Base-by-base conservation (phyloP, 2,888 invertebrate species). In the Halictus quadricinctus region DNA sequence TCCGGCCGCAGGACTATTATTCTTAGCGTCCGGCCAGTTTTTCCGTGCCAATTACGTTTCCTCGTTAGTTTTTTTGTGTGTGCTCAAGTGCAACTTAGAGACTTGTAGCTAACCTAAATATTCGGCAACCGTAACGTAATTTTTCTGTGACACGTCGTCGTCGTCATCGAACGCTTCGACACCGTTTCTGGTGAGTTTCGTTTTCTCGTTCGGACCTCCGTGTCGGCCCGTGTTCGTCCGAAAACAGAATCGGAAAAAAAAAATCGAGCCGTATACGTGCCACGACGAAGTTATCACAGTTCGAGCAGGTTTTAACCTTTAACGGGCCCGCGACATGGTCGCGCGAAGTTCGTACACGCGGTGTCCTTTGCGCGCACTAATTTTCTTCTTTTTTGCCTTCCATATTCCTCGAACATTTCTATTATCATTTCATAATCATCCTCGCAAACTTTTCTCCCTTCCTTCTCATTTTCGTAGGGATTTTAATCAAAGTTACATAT, bases 91-190 rank as follows among this genome's bases (percentile, higher is more conserved):
- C 79, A 80, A 74, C 74, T 46, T 83, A 79, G 75, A 72, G 80
- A 73, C 76, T 75, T 64, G 73, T 87, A 85, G 80, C 90, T 90
- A 90, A 90, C 90, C 90, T 90, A 90, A 90, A 90, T 90, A 90
- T 80, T 87, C 89, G 88, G 77, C 70, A 81, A 83, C 87, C 90
- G 90, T 90, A 90, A 90, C 90, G 84, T 84, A 88, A 90, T 89
- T 87, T 87, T 83, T 76, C 79, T 81, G 86, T 90, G 90, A 90
- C 90, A 90, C 90, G 90, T 90, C 90, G 90, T 72, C 90, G 90
- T 90, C 90, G 90, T 72, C 90, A 84, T 81, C 90, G 84, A 79
- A 86, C 88, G 84, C 76, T 18, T n/a, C 84, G 85, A 84, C 72
- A 54, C 81, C 72, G 75, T 81, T 78, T n/a, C 66, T 25, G 85